Base-by-base conservation (phyloP, 2,113 vertebrate species). In the Paracyprichromis sp. region DNA sequence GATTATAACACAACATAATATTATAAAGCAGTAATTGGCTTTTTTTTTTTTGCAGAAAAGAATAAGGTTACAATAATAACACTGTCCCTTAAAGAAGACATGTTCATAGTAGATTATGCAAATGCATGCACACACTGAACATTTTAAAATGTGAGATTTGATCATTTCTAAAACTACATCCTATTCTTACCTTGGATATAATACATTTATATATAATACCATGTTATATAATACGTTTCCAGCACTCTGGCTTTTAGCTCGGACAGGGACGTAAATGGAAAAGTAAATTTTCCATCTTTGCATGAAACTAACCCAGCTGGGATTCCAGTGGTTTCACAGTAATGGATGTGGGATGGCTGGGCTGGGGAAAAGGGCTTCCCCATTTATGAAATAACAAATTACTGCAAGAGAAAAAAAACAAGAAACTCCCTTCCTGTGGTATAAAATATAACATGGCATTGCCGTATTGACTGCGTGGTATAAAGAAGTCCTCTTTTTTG, bases 321-420 rank as follows among this genome's bases (percentile, higher is more conserved):
- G 86, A 93, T 92, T 95, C 88, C 92, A 86, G 61, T 19, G 91
- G 92, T 78, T 83, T 88, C 40, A 31, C 86, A 50, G 80, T 80
- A 45, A 40, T 83, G 73, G 76, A 83, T 69, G 85, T 90, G 83
- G 89, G 34, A 69, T 82, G 63, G 38, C 26, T 69, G 83, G 81
- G 34, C 50, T 36, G 54, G 89, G 89, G 90, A 93, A 93, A 92
- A 93, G 89, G 94, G 90, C 81, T 93, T 92, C 83, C 93, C 92
- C 71, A 4, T 83, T 86, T 85, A 80, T 81, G 59, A 89, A 89
- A 86, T 93, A 83, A 89, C 85, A 92, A 93, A 93, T 90, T 45
- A 88, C 89, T 56, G 63, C 73, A 84, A 90, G 86, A 83, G 63
- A 69, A 69, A 80, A 88, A 86, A 91, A 52, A 71, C 80, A 76